A percentile compares a stretch with the other conserved stretches of the same genome.
Evolutionary conservation across 2,113 vertebrate genomes (phyloP).

Genomic region (Poicephalus meyeri): DNA sequence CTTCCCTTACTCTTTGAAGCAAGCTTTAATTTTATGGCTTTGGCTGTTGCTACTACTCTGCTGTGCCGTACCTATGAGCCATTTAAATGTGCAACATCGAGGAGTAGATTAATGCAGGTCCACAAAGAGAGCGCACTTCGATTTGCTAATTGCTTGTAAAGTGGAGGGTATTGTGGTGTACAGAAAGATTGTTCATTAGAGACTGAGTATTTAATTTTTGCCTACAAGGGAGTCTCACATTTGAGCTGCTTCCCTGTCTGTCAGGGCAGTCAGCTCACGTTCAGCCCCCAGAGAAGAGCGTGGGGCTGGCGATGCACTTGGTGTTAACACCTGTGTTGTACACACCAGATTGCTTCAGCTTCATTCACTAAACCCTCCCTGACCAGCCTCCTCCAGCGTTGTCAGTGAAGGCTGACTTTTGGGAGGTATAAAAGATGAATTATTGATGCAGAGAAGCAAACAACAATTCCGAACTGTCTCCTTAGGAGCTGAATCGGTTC

Average conservation of each 20-base stretch:
- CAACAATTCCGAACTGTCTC: constrained; percentile 21
- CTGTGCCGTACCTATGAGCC: constrained; percentile 26
- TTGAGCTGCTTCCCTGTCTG: background rate
- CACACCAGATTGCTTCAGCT: background rate
- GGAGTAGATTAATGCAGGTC: constrained; percentile 50
- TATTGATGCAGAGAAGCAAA: background rate
- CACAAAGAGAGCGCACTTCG: constrained; percentile 16
- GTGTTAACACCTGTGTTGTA: background rate
- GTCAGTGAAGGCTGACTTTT: background rate
- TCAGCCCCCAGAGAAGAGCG: background rate
- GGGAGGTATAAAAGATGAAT: background rate
- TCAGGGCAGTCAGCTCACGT: background rate
- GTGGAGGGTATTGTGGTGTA: constrained; percentile 8
- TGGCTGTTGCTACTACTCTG: background rate
- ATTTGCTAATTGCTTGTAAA: constrained; percentile 64
- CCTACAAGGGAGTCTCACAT: background rate
- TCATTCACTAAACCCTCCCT: background rate
- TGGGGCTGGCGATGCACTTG: background rate
- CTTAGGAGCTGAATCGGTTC: background rate
- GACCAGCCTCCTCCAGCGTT: background rate
- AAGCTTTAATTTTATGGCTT: constrained; percentile 25
- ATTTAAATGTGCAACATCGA: constrained; percentile 16
- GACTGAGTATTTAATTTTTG: constrained; percentile 31
- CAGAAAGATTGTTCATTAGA: constrained; percentile 39
- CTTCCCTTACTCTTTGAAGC: constrained; percentile 24